These are phyloP conservation scores for Myotis daubentonii DNA, from an alignment of 2,797 vertebrate species.

Conservation along the genomic window DNA sequence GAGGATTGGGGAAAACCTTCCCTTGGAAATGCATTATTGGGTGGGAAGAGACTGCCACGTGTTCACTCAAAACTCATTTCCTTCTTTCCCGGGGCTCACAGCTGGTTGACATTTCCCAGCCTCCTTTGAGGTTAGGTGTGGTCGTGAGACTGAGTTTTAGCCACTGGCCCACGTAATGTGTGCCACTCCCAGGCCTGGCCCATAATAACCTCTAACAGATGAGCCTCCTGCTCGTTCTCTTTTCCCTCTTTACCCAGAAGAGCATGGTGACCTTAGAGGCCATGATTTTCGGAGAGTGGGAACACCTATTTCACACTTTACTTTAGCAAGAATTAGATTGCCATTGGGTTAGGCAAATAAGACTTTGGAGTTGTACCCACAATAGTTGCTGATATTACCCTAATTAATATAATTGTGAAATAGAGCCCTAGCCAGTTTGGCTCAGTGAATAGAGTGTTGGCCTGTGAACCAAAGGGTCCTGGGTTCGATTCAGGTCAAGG, in stretches of 20 bases:
- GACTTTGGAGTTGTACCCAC: slow-evolving; percentile 17
- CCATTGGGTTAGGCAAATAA: not conserved
- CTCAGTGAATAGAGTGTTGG: no score
- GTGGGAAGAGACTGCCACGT: not conserved
- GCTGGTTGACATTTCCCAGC: not conserved
- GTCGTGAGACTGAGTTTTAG: not conserved
- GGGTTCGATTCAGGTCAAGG: no score
- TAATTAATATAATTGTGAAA: slow-evolving; percentile 62
- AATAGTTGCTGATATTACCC: slow-evolving; percentile 21
- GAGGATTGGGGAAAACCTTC: not conserved
- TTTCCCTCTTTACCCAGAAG: not conserved
- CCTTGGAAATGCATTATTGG: not conserved
- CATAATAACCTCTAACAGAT: not conserved
- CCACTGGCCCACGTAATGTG: not conserved
- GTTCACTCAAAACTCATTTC: not conserved
- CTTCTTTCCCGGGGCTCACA: not conserved
- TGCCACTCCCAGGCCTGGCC: not conserved
- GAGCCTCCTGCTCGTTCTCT: not conserved
- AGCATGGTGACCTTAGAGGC: not conserved
- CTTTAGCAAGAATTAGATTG: slow-evolving; percentile 29
- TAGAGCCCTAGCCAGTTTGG: not conserved
- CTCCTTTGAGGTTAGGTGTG: not conserved
- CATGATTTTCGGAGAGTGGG: not conserved
- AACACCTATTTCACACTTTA: not conserved
- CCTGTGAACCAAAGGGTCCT: no score